A percentile compares a stretch with the other conserved stretches of the same genome.
Conservation (phyloP, 2,888 invertebrate genomes). For the Sarcophaga carnaria region DNA sequence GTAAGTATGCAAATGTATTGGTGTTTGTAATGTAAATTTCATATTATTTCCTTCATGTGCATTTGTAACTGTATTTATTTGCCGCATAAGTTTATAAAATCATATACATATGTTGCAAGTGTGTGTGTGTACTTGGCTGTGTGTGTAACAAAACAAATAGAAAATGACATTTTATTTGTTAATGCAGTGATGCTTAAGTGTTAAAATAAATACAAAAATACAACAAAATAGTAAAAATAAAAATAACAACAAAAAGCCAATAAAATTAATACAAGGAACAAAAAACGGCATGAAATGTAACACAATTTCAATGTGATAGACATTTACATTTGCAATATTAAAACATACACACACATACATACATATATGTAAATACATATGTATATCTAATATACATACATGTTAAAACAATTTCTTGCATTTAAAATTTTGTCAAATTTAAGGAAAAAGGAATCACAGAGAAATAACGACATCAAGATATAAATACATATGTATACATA, state of each 20-base stretch:
- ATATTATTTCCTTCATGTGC: constrained; percentile 9
- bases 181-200: constrained; percentile 52
- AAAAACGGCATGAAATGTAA: not conserved
- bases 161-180: constrained; percentile 47
- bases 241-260: constrained; percentile 15
- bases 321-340: not conserved
- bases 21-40: constrained; percentile 30
- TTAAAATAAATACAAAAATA: constrained; percentile 32
- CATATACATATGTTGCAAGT: not conserved
- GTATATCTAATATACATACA: no score
- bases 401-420: no score
- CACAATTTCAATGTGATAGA: constrained; percentile 5
- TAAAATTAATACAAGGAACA: not conserved
- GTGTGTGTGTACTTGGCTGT: not conserved
- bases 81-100: no score
- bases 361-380: not conserved
- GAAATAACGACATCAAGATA: not conserved
- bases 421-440: no score
- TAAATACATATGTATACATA: not conserved
- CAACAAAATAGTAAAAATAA: not conserved
- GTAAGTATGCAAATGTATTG: not conserved
- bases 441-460: not conserved
- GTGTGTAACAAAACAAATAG: constrained; percentile 29
- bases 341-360: not conserved
- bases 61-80: not conserved